Base-by-base conservation (phyloP, 2,113 vertebrate species). In the Excalfactoria chinensis region DNA sequence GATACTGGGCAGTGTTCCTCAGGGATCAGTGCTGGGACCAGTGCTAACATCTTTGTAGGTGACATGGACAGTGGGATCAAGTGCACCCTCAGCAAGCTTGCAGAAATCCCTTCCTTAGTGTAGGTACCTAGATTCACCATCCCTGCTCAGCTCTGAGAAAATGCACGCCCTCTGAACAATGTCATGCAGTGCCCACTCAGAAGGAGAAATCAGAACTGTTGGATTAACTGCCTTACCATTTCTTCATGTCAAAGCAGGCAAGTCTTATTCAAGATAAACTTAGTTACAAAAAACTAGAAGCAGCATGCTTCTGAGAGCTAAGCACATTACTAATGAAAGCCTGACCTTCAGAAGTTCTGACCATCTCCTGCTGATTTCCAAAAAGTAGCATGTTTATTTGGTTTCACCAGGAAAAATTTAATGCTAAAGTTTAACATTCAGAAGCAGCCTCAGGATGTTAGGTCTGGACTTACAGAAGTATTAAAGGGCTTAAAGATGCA, bases 401-500 rank as follows among this genome's bases (percentile, higher is more conserved):
- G 16, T 66, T 87, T 78, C 44, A 58, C 30, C 6, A 35, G 26
- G 15, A 79, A 95, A 60, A 84, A 20, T 53, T 59, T 37, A 77
- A 62, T 81, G 35, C 32, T 5, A 4, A 70, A 84, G 40, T 68
- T 56, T 81, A 88, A 62, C 34, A 58, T 37, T 58, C 62, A 89
- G 70, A 84, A 73, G 55, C 49, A 86, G 74, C 44, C 55, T 85
- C 44, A 75, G 86, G 51, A 90, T 82, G 84, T 84, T 96, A 90
- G 80, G 66, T 78, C 84, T 68, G 86, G 90, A 96, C 93, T 94
- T 92, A 69, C n/a, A 18, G 59, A 79, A 92, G 69, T 76, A 90
- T 86, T 95, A 86, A 93, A 88, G 23, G 40, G 84, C 66, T 95
- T 92, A 92, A 89, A 87, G 67, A 89, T 89, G 78, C 71, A 87